Conservation (phyloP, 2,888 invertebrate genomes). For the Scotopteryx bipunctaria region DNA sequence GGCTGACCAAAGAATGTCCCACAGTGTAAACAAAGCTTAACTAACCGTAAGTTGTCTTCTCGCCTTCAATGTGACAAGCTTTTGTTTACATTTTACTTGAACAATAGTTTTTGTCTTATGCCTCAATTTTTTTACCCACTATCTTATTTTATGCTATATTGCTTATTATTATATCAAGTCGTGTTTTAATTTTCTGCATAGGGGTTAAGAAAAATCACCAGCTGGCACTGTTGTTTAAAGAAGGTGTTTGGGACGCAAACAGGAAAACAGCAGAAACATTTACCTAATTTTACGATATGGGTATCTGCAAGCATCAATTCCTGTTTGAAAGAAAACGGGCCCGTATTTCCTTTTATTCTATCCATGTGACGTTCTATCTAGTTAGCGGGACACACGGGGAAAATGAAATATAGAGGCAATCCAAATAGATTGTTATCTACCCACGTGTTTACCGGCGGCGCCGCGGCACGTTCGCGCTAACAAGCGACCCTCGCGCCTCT, state of each 20-base stretch:
- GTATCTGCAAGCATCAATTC: conserved; percentile 43
- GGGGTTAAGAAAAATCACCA: too few relatives aligned
- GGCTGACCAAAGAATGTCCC: conserved; percentile 62
- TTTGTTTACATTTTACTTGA: background rate
- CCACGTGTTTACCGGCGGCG: conserved; percentile 80
- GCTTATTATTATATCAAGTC: too few relatives aligned
- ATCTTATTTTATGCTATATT: too few relatives aligned
- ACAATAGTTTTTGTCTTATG: too few relatives aligned
- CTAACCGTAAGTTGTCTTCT: conserved; percentile 65
- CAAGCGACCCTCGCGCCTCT: conserved; percentile 67
- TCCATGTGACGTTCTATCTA: conserved; percentile 71
- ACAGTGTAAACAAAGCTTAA: conserved; percentile 65
- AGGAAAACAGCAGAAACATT: conserved; percentile 27
- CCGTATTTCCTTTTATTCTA: conserved; percentile 66
- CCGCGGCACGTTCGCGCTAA: conserved; percentile 79
- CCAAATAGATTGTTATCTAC: conserved; percentile 84
- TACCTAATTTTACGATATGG: conserved; percentile 35
- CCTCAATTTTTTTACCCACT: too few relatives aligned
- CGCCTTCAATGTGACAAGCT: conserved; percentile 35
- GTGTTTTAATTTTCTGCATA: too few relatives aligned
- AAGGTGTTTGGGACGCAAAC: conserved; percentile 1
- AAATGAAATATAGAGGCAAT: conserved; percentile 84
- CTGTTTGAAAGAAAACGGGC: conserved; percentile 61
- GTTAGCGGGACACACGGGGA: conserved; percentile 77
- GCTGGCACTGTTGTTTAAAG: background rate